Base-by-base conservation (phyloP, 2,113 vertebrate species). In the Cyanocitta stelleri region DNA sequence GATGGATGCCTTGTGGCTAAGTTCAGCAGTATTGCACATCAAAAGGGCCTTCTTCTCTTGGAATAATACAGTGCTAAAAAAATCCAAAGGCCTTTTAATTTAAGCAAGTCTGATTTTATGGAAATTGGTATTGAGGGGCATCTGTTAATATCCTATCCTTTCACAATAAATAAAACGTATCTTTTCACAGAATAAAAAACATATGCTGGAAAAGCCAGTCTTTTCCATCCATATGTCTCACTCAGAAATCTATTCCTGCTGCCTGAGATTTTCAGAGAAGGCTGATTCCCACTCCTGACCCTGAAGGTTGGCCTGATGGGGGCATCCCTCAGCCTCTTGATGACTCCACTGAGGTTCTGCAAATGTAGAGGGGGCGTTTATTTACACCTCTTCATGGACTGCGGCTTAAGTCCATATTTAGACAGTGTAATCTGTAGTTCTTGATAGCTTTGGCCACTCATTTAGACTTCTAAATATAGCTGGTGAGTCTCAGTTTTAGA, bases 1-100 rank as follows among this genome's bases (percentile, higher is more conserved):
- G 89, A 92, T 58, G 78, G 55, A 90, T 95, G 93, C 87, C 93
- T 93, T 51, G 85, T 77, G 79, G 95, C 79, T 87, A 93, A 81
- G 76, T 88, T 93, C 90, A 89, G 79, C 90, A 64, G 58, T 74
- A 76, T 33, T 84, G 77, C 62, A 73, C 79, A 96, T 95, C 89
- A 90, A 90, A 95, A 96, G 61, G 66, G 87, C 87, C 79, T 92
- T 95, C 92, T 87, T 51, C 74, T 96, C 63, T 87, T 88, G 39
- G 72, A 96, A 86, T 61, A 95, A 91, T 76, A 75, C 15, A 64
- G 68, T 24, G 61, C 52, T 72, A 84, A 91, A 95, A 81, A 61
- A 75, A 61, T 85, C 51, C 59, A 93, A 56, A 86, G 43, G 62
- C 41, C 74, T 86, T 92, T 95, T 93, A 80, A 93, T 96, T 89